Conservation (phyloP, 2,888 invertebrate species). For the Pseudococcus jackbeardsleyi region DNA sequence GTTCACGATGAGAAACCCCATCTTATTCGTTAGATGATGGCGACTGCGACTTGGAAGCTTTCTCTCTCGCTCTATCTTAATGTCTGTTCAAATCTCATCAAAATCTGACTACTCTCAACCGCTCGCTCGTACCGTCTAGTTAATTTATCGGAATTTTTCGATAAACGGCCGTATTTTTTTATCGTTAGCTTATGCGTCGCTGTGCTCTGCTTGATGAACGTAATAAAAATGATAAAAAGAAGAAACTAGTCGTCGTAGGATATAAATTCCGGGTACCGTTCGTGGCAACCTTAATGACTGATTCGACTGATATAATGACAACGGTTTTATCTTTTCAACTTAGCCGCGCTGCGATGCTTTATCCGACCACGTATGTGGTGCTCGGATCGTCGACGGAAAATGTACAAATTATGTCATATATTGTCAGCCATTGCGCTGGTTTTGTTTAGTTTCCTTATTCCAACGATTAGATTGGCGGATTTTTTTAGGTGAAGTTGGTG, state of each 20-base stretch:
- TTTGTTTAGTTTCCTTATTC: background rate
- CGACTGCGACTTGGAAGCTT: slow-evolving; percentile 53
- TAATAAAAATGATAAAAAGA: slow-evolving; percentile 54
- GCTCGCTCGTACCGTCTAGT: slow-evolving; percentile 23
- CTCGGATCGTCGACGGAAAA: background rate
- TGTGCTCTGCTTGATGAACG: slow-evolving; percentile 52
- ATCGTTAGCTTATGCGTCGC: background rate
- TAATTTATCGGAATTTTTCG: slow-evolving; percentile 44
- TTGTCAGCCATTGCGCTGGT: background rate
- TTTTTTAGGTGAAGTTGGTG: background rate
- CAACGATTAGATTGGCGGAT: background rate
- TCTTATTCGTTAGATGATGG: slow-evolving; percentile 48
- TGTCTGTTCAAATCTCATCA: slow-evolving; percentile 57
- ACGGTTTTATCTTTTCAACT: slow-evolving; percentile 53
- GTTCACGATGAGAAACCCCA: slow-evolving; percentile 31
- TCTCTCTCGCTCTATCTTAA: slow-evolving; percentile 45
- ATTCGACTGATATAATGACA: slow-evolving; percentile 59
- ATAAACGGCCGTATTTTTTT: slow-evolving; percentile 49
- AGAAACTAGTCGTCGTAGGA: slow-evolving; percentile 23
- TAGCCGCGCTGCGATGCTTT: background rate
- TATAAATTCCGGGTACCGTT: slow-evolving; percentile 61
- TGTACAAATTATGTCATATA: slow-evolving; percentile 7
- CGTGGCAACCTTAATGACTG: slow-evolving; percentile 62
- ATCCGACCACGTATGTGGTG: background rate
- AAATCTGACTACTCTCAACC: slow-evolving; percentile 50